phyloP scores from a whole-genome alignment of 2,113 vertebrate genomes.

The Calyptommatus sinebrachiatus region DNA sequence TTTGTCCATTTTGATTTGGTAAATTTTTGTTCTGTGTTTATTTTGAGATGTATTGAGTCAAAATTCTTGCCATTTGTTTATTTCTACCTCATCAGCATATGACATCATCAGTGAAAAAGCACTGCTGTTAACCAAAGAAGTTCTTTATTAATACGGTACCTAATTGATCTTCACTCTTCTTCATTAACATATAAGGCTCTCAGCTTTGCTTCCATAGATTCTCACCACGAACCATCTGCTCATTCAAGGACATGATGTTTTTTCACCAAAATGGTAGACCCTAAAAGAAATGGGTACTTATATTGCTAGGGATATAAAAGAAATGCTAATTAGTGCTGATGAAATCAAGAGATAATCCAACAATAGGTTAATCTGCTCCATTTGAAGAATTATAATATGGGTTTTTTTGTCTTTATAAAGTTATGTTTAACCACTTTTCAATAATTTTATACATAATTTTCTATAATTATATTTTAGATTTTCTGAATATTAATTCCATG shows the following conservation, averaged over 20 bases:
- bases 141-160: slow-evolving; percentile 46
- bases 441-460: slow-evolving; percentile 31
- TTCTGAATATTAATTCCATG: slow-evolving; percentile 25
- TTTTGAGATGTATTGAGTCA: slow-evolving; percentile 59
- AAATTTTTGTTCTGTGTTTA: slow-evolving; percentile 56
- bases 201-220: slow-evolving; percentile 38
- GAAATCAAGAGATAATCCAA: slow-evolving; percentile 7
- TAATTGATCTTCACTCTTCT: slow-evolving; percentile 46
- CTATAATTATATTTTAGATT: slow-evolving; percentile 26
- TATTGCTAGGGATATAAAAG: slow-evolving; percentile 32
- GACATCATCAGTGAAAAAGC: slow-evolving; percentile 66
- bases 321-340: slow-evolving; percentile 23
- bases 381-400: slow-evolving; percentile 7
- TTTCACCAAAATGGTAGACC: slow-evolving; percentile 52
- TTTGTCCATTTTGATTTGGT: slow-evolving; percentile 56
- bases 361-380: slow-evolving; percentile 9
- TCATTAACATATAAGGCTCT: slow-evolving; percentile 37
- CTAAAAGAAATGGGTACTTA: slow-evolving; percentile 36
- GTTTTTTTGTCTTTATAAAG: not conserved
- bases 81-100: slow-evolving; percentile 59
- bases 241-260: not conserved
- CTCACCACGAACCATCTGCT: slow-evolving; percentile 54
- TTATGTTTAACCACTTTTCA: slow-evolving; percentile 16
- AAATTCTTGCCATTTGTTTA: slow-evolving; percentile 75
- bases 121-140: slow-evolving; percentile 57